Evolutionary conservation across 2,113 vertebrate genomes (phyloP).

Genomic region (Protobothrops mucrosquamatus): DNA sequence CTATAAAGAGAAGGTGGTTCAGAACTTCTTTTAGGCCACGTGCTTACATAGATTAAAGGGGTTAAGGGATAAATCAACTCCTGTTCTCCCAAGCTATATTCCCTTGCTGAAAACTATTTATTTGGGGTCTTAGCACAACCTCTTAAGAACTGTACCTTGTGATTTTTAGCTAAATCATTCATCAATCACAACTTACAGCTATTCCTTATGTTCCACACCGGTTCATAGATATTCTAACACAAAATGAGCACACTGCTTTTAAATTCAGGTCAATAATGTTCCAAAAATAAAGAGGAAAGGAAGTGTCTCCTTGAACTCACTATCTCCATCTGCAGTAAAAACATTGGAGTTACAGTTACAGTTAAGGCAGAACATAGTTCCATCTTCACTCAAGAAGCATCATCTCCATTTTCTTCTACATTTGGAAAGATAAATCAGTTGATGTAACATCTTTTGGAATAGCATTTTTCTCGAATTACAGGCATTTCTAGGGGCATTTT

Average conservation of each 20-base stretch:
- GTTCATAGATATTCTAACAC: neutral
- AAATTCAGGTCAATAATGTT: slow-evolving; percentile 28
- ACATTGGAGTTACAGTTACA: neutral
- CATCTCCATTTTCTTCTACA: slow-evolving; percentile 7
- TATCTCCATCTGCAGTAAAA: slow-evolving; percentile 17
- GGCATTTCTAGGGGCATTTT: neutral
- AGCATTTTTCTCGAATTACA: slow-evolving; percentile 41
- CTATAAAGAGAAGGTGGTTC: neutral
- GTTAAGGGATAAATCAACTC: neutral
- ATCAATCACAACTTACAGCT: slow-evolving; percentile 6
- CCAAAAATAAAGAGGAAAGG: slow-evolving; percentile 5
- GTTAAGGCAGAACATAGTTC: neutral
- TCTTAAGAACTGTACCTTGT: neutral
- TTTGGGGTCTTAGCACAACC: neutral
- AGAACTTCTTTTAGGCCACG: neutral
- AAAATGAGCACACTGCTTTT: slow-evolving; percentile 14
- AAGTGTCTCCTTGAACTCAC: neutral
- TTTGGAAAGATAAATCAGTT: slow-evolving; percentile 43
- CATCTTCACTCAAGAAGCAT: neutral
- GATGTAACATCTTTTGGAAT: slow-evolving; percentile 13
- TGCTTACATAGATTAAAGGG: neutral
- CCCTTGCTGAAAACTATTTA: slow-evolving; percentile 1
- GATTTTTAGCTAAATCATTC: neutral
- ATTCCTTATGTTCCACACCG: neutral
- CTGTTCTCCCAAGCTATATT: neutral